A percentile compares a stretch with the other conserved stretches of the same genome.
Conservation (phyloP, 2,888 invertebrate species). For the Drosophila testacea region DNA sequence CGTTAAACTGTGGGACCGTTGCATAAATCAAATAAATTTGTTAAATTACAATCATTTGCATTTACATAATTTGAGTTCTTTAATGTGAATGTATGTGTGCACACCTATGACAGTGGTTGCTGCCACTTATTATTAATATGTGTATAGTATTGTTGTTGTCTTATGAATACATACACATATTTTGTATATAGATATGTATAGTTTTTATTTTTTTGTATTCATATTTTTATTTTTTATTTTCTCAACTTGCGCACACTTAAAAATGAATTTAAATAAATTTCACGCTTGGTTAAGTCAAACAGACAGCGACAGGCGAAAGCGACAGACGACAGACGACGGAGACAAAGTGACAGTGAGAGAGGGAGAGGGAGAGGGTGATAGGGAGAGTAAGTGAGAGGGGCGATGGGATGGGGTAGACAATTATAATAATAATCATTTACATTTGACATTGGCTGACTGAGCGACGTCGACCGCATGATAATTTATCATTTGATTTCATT, state of each 20-base stretch:
- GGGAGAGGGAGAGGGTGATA: background rate
- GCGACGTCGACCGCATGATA: conserved; percentile 53
- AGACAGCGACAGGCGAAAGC: conserved; percentile 43
- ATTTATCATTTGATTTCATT: conserved; percentile 75
- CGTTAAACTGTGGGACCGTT: conserved; percentile 9
- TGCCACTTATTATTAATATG: conserved; percentile 12
- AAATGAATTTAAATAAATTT: conserved; percentile 82
- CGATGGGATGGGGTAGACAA: conserved; percentile 40
- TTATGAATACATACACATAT: background rate
- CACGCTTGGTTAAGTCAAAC: conserved; percentile 77
- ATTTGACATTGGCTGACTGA: conserved; percentile 74
- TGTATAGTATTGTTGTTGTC: background rate
- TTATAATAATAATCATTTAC: conserved; percentile 78
- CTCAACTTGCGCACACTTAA: conserved; percentile 77
- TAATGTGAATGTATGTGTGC: conserved; percentile 17
- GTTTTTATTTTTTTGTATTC: conserved; percentile 19
- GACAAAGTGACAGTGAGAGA: background rate
- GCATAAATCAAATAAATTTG: conserved; percentile 52
- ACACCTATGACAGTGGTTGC: conserved; percentile 23
- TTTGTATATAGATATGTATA: conserved; percentile 12
- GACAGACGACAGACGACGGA: background rate
- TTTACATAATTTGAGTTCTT: conserved; percentile 39
- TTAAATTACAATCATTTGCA: conserved; percentile 47
- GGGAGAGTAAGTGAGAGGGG: background rate
- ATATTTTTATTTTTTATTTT: conserved; percentile 35